Base-by-base conservation (phyloP, 1,140 invertebrate species). In the Trachelipus rathkii region DNA sequence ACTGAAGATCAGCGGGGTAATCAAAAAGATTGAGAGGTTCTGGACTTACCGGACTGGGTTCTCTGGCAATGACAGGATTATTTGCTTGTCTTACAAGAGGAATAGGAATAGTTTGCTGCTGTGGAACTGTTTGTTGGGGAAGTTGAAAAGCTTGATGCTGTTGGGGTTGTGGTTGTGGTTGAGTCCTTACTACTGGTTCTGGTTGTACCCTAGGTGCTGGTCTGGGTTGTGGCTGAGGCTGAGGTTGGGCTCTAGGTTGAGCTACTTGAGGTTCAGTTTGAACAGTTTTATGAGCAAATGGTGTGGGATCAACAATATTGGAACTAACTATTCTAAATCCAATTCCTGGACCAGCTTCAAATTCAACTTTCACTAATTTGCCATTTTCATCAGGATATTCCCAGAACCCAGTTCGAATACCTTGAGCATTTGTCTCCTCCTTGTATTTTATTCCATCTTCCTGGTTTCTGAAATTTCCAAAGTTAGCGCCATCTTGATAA, bases 381-480 rank as follows among this genome's bases (percentile, higher is more conserved):
- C 77, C 77, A 19, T 21, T 45, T 8, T 78, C 72, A 11, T 68
- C 67, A 9, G 72, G 68, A 45, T 81, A 81, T 45, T 81, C 77
- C 77, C 77, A 81, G 77, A 75, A 81, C 0, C 79, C 79, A n/a
- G 77, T 71, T 15, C 79, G 66, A 21, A 81, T 69, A 5, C 75
- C 75, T 5, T 76, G 11, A 10, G 71, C 72, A 45, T 78, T 76
- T 0, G 79, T 81, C 71, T 81, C 79, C 44, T 81, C 79, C 68
- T 78, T 76, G 70, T 81, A 81, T 69, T 81, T 81, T 68, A 75
- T 81, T 13, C 79, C 79, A 46, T 81, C 79, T 60, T 81, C 79
- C 69, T 81, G 79, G 68, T 81, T 74, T 11, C 79, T 73, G 79
- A 75, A 81, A 72, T 81, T 81, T 11, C 79, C 79, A 73, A n/a